A percentile compares a stretch with the other conserved stretches of the same genome.
phyloP scores from a whole-genome alignment of 2,888 invertebrate species.

The Deilephila porcellus region DNA sequence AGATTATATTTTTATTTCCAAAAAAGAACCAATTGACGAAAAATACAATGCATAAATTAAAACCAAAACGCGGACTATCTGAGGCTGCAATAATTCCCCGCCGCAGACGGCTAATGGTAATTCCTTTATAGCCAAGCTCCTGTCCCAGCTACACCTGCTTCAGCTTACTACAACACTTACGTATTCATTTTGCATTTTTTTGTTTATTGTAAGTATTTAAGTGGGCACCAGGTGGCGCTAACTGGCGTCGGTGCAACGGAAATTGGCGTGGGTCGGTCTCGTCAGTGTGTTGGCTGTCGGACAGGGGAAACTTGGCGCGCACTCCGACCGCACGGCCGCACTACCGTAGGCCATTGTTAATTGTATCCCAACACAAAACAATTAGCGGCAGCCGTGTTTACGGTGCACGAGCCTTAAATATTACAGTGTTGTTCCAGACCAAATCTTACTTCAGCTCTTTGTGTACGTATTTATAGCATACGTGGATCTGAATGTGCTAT shows the following conservation, averaged over 20 bases:
- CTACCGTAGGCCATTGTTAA: slow-evolving; percentile 58
- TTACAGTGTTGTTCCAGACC: background rate
- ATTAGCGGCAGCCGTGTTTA: slow-evolving; percentile 60
- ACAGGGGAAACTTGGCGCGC: slow-evolving; percentile 55
- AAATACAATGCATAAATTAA: slow-evolving; percentile 49
- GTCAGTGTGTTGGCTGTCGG: slow-evolving; percentile 29
- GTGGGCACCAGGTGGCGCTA: slow-evolving; percentile 67
- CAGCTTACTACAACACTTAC: slow-evolving; percentile 51
- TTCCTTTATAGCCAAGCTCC: slow-evolving; percentile 60
- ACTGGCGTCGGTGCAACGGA: slow-evolving; percentile 66
- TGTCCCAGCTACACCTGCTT: slow-evolving; percentile 59
- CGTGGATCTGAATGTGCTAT: background rate
- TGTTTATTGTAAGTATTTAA: slow-evolving; percentile 53
- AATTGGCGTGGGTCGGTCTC: slow-evolving; percentile 66
- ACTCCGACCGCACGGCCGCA: slow-evolving; percentile 51
- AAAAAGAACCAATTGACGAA: background rate
- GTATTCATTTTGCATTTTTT: slow-evolving; percentile 50
- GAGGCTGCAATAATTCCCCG: slow-evolving; percentile 57
- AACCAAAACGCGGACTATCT: slow-evolving; percentile 53
- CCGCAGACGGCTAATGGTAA: slow-evolving; percentile 56
- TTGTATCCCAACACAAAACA: slow-evolving; percentile 69
- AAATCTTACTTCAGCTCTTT: slow-evolving; percentile 8
- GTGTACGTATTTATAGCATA: background rate
- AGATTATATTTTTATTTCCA: too few species aligned
- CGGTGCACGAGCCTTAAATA: slow-evolving; percentile 21